These are phyloP conservation scores for Gallinago nigripennis DNA, from an alignment of 2,797 vertebrate species.

Conservation along the genomic window DNA sequence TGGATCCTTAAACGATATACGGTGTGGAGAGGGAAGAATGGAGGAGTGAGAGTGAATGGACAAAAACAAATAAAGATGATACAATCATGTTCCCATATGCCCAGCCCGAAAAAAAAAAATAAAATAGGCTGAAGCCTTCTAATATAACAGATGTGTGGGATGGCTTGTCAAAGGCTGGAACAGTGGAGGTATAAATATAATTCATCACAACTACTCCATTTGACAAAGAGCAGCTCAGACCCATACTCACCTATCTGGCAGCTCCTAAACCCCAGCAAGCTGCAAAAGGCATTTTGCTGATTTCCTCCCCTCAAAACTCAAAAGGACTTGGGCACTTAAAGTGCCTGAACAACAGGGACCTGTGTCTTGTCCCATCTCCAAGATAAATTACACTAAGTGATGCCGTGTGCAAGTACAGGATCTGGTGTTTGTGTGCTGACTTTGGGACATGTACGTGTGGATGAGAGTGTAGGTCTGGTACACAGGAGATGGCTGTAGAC, in stretches of 20 bases:
- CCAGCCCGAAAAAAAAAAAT: conserved; percentile 4
- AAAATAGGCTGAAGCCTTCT: background rate
- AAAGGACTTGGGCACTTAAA: background rate
- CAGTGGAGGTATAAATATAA: conserved; percentile 44
- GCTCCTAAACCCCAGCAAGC: background rate
- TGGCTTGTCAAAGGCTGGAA: conserved; percentile 15
- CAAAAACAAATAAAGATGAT: background rate
- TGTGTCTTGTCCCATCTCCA: background rate
- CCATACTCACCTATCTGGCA: background rate
- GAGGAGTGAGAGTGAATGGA: background rate
- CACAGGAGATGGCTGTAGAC: rapidly evolving
- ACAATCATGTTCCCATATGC: conserved; percentile 9
- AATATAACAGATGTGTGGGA: background rate
- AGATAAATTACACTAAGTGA: background rate
- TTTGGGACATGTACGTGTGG: rapidly evolving
- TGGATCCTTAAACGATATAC: background rate
- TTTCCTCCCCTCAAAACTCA: background rate
- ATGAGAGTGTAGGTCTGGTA: background rate
- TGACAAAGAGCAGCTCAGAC: background rate
- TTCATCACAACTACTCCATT: background rate
- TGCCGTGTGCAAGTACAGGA: rapidly evolving
- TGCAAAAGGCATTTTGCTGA: background rate
- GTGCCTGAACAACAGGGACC: background rate
- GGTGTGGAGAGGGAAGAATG: background rate
- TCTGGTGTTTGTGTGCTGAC: background rate